Evolutionary conservation across 92 coral and sea anemone genomes (phyloP).

Genomic region (Zoanthus solanderi): DNA sequence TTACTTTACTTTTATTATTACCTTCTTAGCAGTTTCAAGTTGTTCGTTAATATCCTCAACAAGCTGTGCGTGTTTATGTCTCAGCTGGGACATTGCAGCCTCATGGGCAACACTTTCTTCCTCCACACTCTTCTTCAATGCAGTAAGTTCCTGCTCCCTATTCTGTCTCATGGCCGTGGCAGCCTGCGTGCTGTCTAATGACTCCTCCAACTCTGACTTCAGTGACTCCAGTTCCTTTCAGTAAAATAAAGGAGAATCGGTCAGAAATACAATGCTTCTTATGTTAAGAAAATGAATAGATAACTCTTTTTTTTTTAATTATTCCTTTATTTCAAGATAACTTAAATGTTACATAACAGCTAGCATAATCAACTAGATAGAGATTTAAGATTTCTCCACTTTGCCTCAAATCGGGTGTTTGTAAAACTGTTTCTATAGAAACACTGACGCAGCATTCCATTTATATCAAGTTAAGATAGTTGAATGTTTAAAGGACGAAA

Average conservation of each 20-base stretch:
- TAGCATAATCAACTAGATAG: too few relatives aligned
- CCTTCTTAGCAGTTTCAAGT: slow-evolving; percentile 92
- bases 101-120: slow-evolving; percentile 89
- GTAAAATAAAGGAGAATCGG: neutral
- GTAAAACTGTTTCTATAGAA: too few relatives aligned
- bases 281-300: too few relatives aligned
- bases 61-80: slow-evolving; percentile 89
- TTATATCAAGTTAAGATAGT: too few relatives aligned
- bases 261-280: too few relatives aligned
- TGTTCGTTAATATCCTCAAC: slow-evolving; percentile 89
- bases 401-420: too few relatives aligned
- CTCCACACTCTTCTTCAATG: slow-evolving; percentile 91
- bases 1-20: slow-evolving; percentile 1
- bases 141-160: slow-evolving; percentile 83
- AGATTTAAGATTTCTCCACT: too few relatives aligned
- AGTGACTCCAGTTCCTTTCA: slow-evolving; percentile 92
- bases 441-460: too few relatives aligned
- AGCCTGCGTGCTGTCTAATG: slow-evolving; percentile 95
- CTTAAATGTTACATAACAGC: too few relatives aligned
- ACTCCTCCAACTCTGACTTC: slow-evolving; percentile 94
- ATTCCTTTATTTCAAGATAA: too few relatives aligned
- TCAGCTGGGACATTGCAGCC: slow-evolving; percentile 90
- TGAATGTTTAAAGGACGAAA: too few relatives aligned
- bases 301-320: too few relatives aligned
- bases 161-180: slow-evolving; percentile 86